Percentiles rank a stretch among this genome's conserved stretches.
Conservation (phyloP, 92 coral and sea anemone species). For the Actinostola sp. region DNA sequence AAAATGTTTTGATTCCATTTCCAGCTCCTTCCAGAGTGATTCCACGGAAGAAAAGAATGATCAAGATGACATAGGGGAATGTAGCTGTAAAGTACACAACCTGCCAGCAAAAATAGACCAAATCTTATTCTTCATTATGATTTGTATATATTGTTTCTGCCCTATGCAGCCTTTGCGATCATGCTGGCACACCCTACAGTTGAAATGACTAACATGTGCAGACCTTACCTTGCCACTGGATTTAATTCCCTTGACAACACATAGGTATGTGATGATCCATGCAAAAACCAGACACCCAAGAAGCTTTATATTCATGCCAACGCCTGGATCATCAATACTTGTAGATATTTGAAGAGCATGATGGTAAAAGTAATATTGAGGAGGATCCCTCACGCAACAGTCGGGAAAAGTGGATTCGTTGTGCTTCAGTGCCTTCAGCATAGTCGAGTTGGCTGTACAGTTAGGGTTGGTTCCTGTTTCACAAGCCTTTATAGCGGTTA, state of each 20-base stretch:
- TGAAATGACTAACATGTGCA: not conserved
- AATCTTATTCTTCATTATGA: not conserved
- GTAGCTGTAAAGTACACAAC: slow-evolving; percentile 92
- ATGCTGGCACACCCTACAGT: not conserved
- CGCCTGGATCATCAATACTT: slow-evolving; percentile 75
- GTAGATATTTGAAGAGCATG: slow-evolving; percentile 91
- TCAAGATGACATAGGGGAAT: slow-evolving; percentile 78
- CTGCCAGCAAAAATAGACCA: slow-evolving; percentile 17
- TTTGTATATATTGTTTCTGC: too few species aligned
- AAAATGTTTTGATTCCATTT: slow-evolving; percentile 74
- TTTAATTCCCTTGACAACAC: slow-evolving; percentile 98
- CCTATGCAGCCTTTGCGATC: not conserved
- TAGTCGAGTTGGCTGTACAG: slow-evolving; percentile 28
- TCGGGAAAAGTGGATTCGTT: slow-evolving; percentile 63
- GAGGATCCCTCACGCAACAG: slow-evolving; percentile 96
- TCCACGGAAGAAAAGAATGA: slow-evolving; percentile 87
- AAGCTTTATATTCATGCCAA: slow-evolving; percentile 88
- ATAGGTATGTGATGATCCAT: slow-evolving; percentile 93
- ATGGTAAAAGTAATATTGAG: slow-evolving; percentile 95
- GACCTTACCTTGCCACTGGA: slow-evolving; percentile 96
- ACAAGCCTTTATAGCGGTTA: slow-evolving; percentile 22
- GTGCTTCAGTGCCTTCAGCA: not conserved
- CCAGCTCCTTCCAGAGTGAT: slow-evolving; percentile 92
- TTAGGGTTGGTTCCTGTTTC: slow-evolving; percentile 34
- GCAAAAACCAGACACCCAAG: slow-evolving; percentile 96